Percentiles rank a stretch among this genome's conserved stretches.
These are phyloP conservation scores for Allolobophora icterica DNA, from an alignment of 2,888 invertebrate genomes.

Conservation along the genomic window DNA sequence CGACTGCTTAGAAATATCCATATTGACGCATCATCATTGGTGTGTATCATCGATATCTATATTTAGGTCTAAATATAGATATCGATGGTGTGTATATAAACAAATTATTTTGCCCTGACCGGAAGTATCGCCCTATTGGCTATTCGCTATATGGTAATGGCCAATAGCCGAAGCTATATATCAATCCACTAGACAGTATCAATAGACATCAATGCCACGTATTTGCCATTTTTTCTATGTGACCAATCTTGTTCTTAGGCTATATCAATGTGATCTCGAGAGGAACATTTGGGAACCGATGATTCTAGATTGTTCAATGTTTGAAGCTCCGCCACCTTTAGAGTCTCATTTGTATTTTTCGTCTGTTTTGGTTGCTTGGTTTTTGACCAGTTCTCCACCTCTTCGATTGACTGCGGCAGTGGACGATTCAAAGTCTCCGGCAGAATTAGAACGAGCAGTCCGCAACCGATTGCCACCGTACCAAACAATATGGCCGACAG, in stretches of 20 bases:
- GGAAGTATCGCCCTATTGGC: too few species aligned
- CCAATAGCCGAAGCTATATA: too few species aligned
- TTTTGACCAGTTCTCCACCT: slow-evolving; percentile 41
- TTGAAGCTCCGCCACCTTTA: background rate
- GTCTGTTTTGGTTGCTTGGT: background rate
- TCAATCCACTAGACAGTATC: too few species aligned
- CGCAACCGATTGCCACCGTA: slow-evolving; percentile 44
- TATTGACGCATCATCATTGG: too few species aligned
- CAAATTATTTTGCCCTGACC: too few species aligned
- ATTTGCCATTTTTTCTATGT: too few species aligned
- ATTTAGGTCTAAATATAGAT: too few species aligned
- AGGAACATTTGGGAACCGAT: background rate
- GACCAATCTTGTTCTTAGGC: background rate
- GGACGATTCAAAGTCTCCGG: slow-evolving; percentile 51
- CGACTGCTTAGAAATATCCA: too few species aligned
- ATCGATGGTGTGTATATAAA: too few species aligned
- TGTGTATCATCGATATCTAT: too few species aligned
- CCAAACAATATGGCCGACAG: slow-evolving; percentile 49
- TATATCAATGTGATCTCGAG: background rate
- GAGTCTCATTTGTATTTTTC: background rate
- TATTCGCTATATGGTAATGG: too few species aligned
- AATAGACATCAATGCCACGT: too few species aligned
- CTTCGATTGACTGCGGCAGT: slow-evolving; percentile 51
- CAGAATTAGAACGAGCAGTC: slow-evolving; percentile 46
- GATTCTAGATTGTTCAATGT: background rate